Base-by-base conservation (phyloP, 2,113 vertebrate genomes). In the Brachypteracias leptosomus region DNA sequence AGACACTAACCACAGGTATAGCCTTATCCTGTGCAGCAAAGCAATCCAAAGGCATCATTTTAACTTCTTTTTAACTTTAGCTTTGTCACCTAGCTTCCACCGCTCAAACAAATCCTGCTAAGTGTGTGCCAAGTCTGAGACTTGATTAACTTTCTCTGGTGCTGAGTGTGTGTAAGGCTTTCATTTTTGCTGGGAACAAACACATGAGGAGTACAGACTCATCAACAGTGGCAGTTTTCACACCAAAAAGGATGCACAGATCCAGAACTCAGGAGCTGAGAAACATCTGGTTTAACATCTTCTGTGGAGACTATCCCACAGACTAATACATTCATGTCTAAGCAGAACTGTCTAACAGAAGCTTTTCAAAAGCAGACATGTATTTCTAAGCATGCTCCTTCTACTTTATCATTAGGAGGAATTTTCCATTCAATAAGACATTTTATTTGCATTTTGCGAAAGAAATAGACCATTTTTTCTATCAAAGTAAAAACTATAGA, bases 121-220 rank as follows among this genome's bases (percentile, higher is more conserved):
- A 72, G 29, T 31, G 13, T 9, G n/a, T 9, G 2, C 7, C 42
- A 82, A 78, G 44, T 36, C 59, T 40, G 14, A 75, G 57, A 89
- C n/a, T n/a, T 71, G 78, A 44, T 40, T 20, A 78, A 31, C 24
- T 55, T 86, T 13, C 20, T 82, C 25, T 93, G 31, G 33, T 76
- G 31, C 52, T 65, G 46, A n/a, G 14, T 10, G 15, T n/a, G 59
- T 51, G 18, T 70, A 86, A 76, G 65, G 33, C 26, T 75, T 89
- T 74, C 31, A 20, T 74, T 76, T 80, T 68, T 71, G 3, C 20
- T 33, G 24, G 31, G 20, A 87, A 5, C 33, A 80, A 70, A 51
- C 17, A 36, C 0, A 0, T n/a, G 26, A 84, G 13, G 28, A 70
- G 11, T 65, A 73, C 24, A 83, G 24, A 40, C 22, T 70, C 42